Evolutionary conservation across 1,140 invertebrate species (phyloP).

Genomic region (Nymphalis io): DNA sequence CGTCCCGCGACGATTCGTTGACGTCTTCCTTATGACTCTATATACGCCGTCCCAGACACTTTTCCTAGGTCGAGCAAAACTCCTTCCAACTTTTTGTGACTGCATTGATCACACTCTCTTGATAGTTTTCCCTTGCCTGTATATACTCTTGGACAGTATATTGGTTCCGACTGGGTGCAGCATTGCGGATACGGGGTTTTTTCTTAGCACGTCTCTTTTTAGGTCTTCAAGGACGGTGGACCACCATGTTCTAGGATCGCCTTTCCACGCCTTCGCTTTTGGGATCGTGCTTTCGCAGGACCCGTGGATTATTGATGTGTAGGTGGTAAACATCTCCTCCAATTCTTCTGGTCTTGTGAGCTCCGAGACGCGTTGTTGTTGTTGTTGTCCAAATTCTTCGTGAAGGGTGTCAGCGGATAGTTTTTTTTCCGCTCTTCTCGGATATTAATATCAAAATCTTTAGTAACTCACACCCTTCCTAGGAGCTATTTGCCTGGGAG

Average conservation of each 20-base stretch:
- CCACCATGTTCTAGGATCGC: conserved; percentile 41
- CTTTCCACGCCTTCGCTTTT: not conserved
- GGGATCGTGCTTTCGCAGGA: conserved; percentile 38
- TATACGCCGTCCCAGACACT: conserved; percentile 45
- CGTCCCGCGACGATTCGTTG: conserved; percentile 27
- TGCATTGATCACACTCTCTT: conserved; percentile 8
- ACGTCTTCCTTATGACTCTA: conserved; percentile 33
- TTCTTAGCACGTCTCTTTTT: conserved; percentile 31
- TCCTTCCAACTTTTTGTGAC: conserved; percentile 45
- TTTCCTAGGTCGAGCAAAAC: conserved; percentile 45
- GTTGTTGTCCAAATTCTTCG: too few species aligned
- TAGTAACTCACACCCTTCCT: too few species aligned
- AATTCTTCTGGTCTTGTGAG: conserved; percentile 17
- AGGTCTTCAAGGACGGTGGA: conserved; percentile 11
- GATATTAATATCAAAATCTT: too few species aligned
- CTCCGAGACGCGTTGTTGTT: not conserved
- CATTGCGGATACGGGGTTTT: conserved; percentile 39
- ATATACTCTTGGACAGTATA: conserved; percentile 33
- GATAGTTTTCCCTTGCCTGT: conserved; percentile 28
- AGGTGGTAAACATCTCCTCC: conserved; percentile 16
- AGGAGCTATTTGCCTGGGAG: too few species aligned
- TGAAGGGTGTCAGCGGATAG: too few species aligned
- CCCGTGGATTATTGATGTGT: conserved; percentile 21
- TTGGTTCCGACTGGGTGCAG: conserved; percentile 32
- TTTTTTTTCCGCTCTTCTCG: too few species aligned